Evolutionary conservation across 1,140 invertebrate species (phyloP).

Genomic region (Riptortus pedestris): DNA sequence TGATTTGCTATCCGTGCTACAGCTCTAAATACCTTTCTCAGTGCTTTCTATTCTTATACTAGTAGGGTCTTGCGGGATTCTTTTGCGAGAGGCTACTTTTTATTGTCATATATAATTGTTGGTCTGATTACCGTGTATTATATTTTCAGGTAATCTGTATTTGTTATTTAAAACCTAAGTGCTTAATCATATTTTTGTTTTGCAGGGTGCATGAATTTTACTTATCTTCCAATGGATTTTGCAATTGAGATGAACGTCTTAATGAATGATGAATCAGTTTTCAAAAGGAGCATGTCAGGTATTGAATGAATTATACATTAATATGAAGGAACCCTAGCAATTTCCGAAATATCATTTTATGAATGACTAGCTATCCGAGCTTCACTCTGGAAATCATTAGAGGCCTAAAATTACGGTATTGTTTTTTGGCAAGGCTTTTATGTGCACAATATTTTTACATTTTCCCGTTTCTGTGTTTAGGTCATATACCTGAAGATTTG

Average conservation of each 20-base stretch:
- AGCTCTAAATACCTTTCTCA: too few species aligned
- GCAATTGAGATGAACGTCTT: slow-evolving; percentile 55
- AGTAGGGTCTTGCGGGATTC: not conserved
- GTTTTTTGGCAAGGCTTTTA: too few species aligned
- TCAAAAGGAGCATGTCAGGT: slow-evolving; percentile 57
- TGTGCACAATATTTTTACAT: too few species aligned
- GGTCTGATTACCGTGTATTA: not conserved
- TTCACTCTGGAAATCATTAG: too few species aligned
- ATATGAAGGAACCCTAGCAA: too few species aligned
- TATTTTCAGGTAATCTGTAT: not conserved
- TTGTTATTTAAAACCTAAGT: not conserved
- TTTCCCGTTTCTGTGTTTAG: too few species aligned
- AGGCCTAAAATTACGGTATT: too few species aligned
- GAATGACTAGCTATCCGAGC: too few species aligned
- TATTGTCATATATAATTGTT: not conserved
- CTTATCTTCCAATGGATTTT: slow-evolving; percentile 62
- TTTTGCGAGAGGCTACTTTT: not conserved
- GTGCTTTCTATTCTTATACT: not conserved
- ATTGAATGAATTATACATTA: slow-evolving; percentile 22
- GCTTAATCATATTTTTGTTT: not conserved
- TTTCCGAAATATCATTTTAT: too few species aligned
- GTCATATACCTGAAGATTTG: too few species aligned
- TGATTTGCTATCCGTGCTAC: too few species aligned
- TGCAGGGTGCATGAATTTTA: slow-evolving; percentile 57
- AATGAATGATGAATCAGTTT: slow-evolving; percentile 56